phyloP scores from a whole-genome alignment of 2,113 vertebrate genomes.

The Ardeotis arabs region DNA sequence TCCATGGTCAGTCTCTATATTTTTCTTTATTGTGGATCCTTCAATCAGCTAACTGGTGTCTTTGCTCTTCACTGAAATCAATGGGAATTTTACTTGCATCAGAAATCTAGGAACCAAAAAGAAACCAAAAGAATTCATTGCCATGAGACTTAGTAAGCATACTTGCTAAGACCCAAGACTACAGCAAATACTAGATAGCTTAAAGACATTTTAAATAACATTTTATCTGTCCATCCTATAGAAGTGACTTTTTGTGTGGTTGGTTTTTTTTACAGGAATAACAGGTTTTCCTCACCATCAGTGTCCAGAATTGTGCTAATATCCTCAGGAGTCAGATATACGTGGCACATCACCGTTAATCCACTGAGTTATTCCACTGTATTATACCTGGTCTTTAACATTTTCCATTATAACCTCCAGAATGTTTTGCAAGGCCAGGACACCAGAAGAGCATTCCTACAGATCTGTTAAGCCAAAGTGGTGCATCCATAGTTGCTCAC shows the following conservation, averaged over 20 bases:
- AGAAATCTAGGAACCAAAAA: not conserved
- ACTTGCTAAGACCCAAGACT: not conserved
- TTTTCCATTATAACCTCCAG: not conserved
- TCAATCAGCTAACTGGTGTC: not conserved
- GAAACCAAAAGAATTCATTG: not conserved
- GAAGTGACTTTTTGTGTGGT: not conserved
- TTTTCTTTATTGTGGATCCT: not conserved
- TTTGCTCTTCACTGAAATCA: not conserved
- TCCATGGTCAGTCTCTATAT: not conserved
- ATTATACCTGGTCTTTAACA: not conserved
- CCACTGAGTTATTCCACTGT: not conserved
- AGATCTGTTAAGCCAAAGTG: not conserved
- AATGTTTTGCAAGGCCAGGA: not conserved
- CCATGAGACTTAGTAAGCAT: not conserved
- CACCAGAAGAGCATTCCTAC: not conserved
- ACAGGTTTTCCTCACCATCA: not conserved
- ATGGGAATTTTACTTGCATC: not conserved
- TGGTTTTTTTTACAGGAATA: not conserved
- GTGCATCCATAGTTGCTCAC: not conserved
- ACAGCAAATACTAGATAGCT: not conserved
- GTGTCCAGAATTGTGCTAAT: not conserved
- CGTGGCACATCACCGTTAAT: rapidly evolving
- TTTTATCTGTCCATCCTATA: not conserved
- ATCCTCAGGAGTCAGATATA: not conserved
- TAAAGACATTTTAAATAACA: not conserved